These are phyloP conservation scores for Fregata magnificens DNA, from an alignment of 2,113 vertebrate genomes.

Conservation along the genomic window DNA sequence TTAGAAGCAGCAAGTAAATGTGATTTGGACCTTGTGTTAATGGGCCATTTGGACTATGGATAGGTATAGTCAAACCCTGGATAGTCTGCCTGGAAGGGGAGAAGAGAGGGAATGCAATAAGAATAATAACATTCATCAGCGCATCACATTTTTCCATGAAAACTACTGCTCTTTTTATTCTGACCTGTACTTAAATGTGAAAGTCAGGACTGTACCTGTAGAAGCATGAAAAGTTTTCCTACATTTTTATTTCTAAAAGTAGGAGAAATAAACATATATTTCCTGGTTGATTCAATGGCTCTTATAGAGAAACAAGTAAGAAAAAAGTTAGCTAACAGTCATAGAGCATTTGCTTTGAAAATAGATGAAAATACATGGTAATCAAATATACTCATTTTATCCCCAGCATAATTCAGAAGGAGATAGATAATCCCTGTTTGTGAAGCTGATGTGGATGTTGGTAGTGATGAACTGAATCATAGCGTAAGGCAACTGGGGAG, in stretches of 20 bases:
- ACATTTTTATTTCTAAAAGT: not conserved
- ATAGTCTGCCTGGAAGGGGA: not conserved
- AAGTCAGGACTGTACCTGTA: not conserved
- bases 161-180: not conserved
- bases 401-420: not conserved
- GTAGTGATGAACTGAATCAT: not conserved
- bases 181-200: not conserved
- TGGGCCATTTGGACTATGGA: not conserved
- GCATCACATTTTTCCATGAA: not conserved
- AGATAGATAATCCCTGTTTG: not conserved
- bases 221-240: not conserved
- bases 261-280: not conserved
- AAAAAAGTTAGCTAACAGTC: not conserved
- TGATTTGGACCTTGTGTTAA: not conserved
- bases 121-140: not conserved
- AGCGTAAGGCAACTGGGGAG: not conserved
- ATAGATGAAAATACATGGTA: not conserved
- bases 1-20: not conserved
- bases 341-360: not conserved
- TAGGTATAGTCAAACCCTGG: not conserved
- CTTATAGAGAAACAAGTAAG: not conserved
- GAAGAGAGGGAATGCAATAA: not conserved
- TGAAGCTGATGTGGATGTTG: not conserved
- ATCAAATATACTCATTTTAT: not conserved
- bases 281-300: not conserved